phyloP scores from a whole-genome alignment of 2,888 invertebrate species.

The Drosophila gaucha region DNA sequence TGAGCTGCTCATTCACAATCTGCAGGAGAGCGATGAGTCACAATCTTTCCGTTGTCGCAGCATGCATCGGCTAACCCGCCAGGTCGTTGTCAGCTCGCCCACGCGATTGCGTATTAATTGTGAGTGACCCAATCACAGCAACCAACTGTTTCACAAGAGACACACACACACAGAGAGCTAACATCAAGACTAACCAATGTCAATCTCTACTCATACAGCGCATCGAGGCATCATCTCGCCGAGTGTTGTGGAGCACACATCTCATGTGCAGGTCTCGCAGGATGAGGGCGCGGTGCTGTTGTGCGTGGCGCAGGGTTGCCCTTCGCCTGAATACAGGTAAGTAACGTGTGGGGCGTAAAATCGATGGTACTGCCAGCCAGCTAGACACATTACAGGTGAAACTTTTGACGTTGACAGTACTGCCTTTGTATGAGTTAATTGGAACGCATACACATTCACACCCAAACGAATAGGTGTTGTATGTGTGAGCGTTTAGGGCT shows the following conservation, averaged over 20 bases:
- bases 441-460: slow-evolving; percentile 54
- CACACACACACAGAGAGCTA: slow-evolving; percentile 5
- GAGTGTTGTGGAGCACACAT: slow-evolving; percentile 89
- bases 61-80: slow-evolving; percentile 90
- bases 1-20: slow-evolving; percentile 90
- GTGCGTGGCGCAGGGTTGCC: slow-evolving; percentile 92
- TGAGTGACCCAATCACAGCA: slow-evolving; percentile 83
- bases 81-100: slow-evolving; percentile 89
- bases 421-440: slow-evolving; percentile 57
- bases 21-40: slow-evolving; percentile 90
- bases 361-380: slow-evolving; percentile 55
- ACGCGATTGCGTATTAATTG: slow-evolving; percentile 90
- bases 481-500: slow-evolving; percentile 59
- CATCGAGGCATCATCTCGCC: slow-evolving; percentile 90
- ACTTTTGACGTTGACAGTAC: slow-evolving; percentile 73
- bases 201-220: slow-evolving; percentile 85
- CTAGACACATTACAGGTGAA: slow-evolving; percentile 48
- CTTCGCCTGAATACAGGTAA: slow-evolving; percentile 92
- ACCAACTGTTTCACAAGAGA: not conserved
- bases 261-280: slow-evolving; percentile 89
- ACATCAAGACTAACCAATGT: slow-evolving; percentile 61
- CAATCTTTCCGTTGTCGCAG: slow-evolving; percentile 90
- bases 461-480: slow-evolving; percentile 18
- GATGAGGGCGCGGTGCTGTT: slow-evolving; percentile 91
- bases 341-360: slow-evolving; percentile 85